Percentiles rank a stretch among this genome's conserved stretches.
These are phyloP conservation scores for Acridotheres tristis DNA, from an alignment of 2,797 vertebrate genomes.

Conservation along the genomic window DNA sequence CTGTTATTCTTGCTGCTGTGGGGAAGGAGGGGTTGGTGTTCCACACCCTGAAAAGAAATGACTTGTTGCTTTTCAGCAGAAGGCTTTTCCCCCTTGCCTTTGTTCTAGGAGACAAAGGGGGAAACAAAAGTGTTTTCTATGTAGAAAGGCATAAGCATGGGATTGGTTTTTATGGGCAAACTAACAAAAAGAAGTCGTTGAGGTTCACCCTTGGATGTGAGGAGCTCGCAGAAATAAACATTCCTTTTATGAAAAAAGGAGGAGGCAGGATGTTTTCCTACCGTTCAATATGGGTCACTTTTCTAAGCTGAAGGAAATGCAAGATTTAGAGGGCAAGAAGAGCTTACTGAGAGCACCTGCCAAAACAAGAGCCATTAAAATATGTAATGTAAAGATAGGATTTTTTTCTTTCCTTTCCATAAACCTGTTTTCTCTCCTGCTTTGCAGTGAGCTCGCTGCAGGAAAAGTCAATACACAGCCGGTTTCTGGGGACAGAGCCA, in stretches of 20 bases:
- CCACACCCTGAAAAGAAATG: constrained; percentile 73
- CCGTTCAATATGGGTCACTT: constrained; percentile 21
- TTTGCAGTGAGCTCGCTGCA: constrained; percentile 25
- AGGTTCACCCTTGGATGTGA: constrained; percentile 67
- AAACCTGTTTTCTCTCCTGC: constrained; percentile 44
- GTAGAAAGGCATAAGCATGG: constrained; percentile 72
- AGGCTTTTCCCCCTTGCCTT: constrained; percentile 75
- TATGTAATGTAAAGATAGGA: not conserved
- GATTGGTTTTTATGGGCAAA: constrained; percentile 71
- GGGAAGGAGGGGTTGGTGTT: constrained; percentile 48
- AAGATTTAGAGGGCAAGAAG: constrained; percentile 24
- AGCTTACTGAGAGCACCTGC: constrained; percentile 67
- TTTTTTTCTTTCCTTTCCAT: not conserved
- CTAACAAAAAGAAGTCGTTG: constrained; percentile 66
- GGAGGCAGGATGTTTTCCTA: constrained; percentile 46
- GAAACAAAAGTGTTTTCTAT: constrained; percentile 76
- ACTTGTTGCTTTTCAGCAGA: constrained; percentile 81
- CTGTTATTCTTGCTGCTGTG: constrained; percentile 44
- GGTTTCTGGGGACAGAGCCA: not conserved
- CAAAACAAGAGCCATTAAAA: constrained; percentile 54
- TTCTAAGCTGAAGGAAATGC: constrained; percentile 61
- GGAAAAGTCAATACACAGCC: not conserved
- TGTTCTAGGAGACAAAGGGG: constrained; percentile 79
- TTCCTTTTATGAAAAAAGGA: constrained; percentile 75
- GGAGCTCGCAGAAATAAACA: constrained; percentile 69